These are phyloP conservation scores for Papilio machaon DNA, from an alignment of 1,140 invertebrate species.

Conservation along the genomic window DNA sequence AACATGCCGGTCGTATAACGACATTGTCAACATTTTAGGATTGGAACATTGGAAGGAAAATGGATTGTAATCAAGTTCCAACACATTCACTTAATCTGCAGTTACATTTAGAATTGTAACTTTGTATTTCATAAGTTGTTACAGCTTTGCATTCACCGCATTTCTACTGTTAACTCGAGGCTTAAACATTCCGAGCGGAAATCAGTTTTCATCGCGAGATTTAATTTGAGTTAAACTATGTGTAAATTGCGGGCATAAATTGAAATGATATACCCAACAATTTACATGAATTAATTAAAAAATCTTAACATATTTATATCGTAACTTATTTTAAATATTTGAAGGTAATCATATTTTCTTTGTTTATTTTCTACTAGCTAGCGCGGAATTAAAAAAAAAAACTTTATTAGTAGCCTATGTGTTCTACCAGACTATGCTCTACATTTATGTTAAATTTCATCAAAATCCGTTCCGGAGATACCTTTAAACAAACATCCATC, in stretches of 20 bases:
- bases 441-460: too few relatives aligned
- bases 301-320: neutral
- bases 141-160: neutral
- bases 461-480: too few relatives aligned
- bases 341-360: neutral
- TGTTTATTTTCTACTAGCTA: neutral
- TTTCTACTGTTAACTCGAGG: conserved; percentile 1
- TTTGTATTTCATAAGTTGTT: conserved; percentile 19
- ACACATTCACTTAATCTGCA: conserved; percentile 19
- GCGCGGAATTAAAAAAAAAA: too few relatives aligned
- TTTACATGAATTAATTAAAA: neutral
- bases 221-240: neutral
- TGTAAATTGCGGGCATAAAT: neutral
- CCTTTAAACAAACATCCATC: too few relatives aligned
- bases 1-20: neutral
- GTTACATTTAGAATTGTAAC: conserved; percentile 20
- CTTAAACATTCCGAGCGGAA: neutral
- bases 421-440: too few relatives aligned
- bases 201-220: conserved; percentile 6
- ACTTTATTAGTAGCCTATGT: too few relatives aligned
- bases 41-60: neutral
- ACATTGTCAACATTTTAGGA: neutral
- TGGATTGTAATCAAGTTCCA: conserved; percentile 3
- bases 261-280: neutral
- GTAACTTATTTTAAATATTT: neutral